Evolutionary conservation across 1,140 invertebrate species (phyloP).

Genomic region (Neodiprion fabricii): DNA sequence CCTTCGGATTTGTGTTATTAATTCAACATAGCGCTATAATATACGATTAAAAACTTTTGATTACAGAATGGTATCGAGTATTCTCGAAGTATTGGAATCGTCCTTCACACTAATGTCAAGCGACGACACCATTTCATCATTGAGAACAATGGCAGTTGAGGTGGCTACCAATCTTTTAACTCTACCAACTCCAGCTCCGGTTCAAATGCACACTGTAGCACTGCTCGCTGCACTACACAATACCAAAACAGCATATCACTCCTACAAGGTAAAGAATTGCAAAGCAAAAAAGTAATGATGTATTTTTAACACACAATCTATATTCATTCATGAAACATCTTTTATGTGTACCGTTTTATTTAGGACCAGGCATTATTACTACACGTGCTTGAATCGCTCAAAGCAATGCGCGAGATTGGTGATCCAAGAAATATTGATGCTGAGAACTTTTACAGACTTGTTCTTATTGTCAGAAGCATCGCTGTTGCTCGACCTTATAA

Average conservation of each 20-base stretch:
- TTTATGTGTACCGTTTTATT: conserved; percentile 20
- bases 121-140: conserved; percentile 48
- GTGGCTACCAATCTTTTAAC: conserved; percentile 82
- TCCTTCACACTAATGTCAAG: conserved; percentile 64
- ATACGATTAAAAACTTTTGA: conserved; percentile 19
- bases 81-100: conserved; percentile 79
- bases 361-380: conserved; percentile 82
- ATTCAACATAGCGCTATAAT: not conserved
- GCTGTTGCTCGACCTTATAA: conserved; percentile 84
- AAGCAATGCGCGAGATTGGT: conserved; percentile 66
- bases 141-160: conserved; percentile 70
- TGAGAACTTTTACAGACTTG: conserved; percentile 88
- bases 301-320: conserved; percentile 24
- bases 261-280: conserved; percentile 72
- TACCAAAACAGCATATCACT: conserved; percentile 78
- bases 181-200: conserved; percentile 78
- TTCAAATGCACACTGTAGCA: conserved; percentile 80
- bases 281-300: conserved; percentile 22
- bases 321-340: conserved; percentile 20
- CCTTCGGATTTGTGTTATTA: not conserved
- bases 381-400: conserved; percentile 77
- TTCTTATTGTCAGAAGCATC: conserved; percentile 84
- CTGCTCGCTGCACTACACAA: conserved; percentile 82
- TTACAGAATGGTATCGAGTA: conserved; percentile 72
- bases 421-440: conserved; percentile 79